These are phyloP conservation scores for Australoheros scitulus DNA, from an alignment of 2,113 vertebrate species.

Conservation along the genomic window DNA sequence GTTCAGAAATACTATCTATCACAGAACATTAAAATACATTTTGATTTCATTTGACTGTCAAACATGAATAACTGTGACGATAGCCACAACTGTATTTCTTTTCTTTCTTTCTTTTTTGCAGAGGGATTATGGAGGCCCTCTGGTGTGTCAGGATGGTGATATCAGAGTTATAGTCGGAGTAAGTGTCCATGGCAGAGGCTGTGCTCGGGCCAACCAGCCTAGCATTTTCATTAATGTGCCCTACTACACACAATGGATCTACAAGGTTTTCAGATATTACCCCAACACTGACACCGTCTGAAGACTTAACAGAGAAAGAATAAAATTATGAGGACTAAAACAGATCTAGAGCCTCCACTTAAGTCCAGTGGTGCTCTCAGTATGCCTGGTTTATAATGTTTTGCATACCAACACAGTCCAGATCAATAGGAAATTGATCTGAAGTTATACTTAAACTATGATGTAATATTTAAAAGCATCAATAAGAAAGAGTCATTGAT, in stretches of 20 bases:
- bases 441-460: constrained; percentile 20
- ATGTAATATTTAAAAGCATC: constrained; percentile 31
- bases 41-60: constrained; percentile 18
- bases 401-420: constrained; percentile 11
- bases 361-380: constrained; percentile 30
- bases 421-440: constrained; percentile 14
- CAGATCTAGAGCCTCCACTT: not conserved
- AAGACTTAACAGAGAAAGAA: constrained; percentile 9
- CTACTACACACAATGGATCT: constrained; percentile 95
- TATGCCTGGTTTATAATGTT: constrained; percentile 34
- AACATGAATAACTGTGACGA: not conserved
- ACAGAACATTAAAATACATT: not conserved
- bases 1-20: constrained; percentile 6
- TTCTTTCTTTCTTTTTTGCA: constrained; percentile 56
- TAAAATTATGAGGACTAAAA: constrained; percentile 15
- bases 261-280: constrained; percentile 87
- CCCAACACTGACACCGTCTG: constrained; percentile 67
- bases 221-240: constrained; percentile 94
- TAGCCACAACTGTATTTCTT: constrained; percentile 41
- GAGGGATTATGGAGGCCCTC: constrained; percentile 95
- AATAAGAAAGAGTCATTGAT: constrained; percentile 14
- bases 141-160: constrained; percentile 93
- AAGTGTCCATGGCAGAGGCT: constrained; percentile 93
- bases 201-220: constrained; percentile 90
- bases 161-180: constrained; percentile 92